A percentile compares a stretch with the other conserved stretches of the same genome.
Conservation (phyloP, 2,113 vertebrate genomes). For the Caranx melampygus region DNA sequence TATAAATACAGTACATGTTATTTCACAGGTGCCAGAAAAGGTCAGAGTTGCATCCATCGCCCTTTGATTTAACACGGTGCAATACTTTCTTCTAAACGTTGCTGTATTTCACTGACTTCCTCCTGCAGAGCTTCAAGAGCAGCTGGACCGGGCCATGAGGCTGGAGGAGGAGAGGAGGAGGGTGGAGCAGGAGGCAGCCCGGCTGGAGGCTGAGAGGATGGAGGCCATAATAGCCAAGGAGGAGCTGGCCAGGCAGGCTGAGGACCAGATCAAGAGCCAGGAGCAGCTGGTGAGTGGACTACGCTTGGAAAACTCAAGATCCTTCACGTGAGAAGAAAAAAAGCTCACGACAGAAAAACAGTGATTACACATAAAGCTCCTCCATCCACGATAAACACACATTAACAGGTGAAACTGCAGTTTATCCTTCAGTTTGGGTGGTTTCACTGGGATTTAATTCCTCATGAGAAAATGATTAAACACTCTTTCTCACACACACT, state of each 20-base stretch:
- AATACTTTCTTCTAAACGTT: constrained; percentile 10
- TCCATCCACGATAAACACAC: constrained; percentile 13
- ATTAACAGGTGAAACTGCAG: constrained; percentile 3
- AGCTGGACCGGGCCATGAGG: constrained; percentile 89
- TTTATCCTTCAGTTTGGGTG: not conserved
- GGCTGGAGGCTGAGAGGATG: constrained; percentile 93
- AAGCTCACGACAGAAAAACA: constrained; percentile 28
- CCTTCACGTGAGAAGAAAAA: constrained; percentile 59
- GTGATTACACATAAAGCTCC: not conserved
- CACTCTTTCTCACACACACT: not conserved
- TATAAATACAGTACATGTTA: not conserved
- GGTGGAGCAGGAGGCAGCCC: constrained; percentile 91
- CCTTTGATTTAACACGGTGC: not conserved
- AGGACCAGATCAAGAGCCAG: constrained; percentile 94
- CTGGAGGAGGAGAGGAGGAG: constrained; percentile 93
- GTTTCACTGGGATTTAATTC: not conserved
- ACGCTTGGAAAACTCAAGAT: not conserved
- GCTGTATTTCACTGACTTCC: not conserved
- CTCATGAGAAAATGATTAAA: not conserved
- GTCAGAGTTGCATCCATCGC: not conserved
- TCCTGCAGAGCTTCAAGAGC: constrained; percentile 90
- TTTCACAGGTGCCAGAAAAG: not conserved
- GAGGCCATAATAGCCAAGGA: constrained; percentile 95
- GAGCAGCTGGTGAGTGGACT: constrained; percentile 92
- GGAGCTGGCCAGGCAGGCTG: constrained; percentile 91